Base-by-base conservation (phyloP, 1,140 invertebrate genomes). In the Trialeurodes vaporariorum region DNA sequence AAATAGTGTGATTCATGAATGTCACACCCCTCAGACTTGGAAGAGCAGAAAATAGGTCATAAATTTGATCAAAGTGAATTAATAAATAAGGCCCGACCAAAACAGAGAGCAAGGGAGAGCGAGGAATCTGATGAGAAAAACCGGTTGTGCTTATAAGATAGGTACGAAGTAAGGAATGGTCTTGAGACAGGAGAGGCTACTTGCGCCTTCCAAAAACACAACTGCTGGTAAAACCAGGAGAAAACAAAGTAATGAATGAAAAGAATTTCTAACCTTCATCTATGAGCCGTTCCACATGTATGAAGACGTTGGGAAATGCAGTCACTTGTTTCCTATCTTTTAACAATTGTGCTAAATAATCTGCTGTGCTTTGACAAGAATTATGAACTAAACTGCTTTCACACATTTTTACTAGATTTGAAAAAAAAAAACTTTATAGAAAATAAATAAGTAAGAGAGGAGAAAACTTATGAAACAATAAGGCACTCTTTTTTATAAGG, bases 271-370 rank as follows among this genome's bases (percentile, higher is more conserved):
- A 88, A 99, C 97, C 97, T 91, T 99, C 96, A 79, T 99, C 98
- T 76, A 99, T 86, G 74, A 99, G 89, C 79, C 97, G 87, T 83
- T 99, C 97, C 76, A 98, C 88, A 83, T 99, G 98, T 81, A 96
- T 88, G 85, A 99, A 99, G 79, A 98, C 93, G 86, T 97, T 98
- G 71, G 98, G 96, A 83, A 99, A 98, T 78, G 96, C 96, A 76
- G 94, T 93, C 76, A 99, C 86, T 85, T 98, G 96, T 85, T 98
- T 98, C 84, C 97, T 96, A 86, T 99, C 98, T 87, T 99, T 99
- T 77, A 99, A 87, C 83, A 99, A 89, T 84, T 99, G 97, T 80
- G 96, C 95, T 85, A 99, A 86, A 86, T 99, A 99, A 83, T 99
- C 98, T 81, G 96, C 93, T 84, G 94, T 94, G 83, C 92, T 95